Evolutionary conservation across 2,113 vertebrate species (phyloP).

Genomic region (Hirundichthys speculiger): DNA sequence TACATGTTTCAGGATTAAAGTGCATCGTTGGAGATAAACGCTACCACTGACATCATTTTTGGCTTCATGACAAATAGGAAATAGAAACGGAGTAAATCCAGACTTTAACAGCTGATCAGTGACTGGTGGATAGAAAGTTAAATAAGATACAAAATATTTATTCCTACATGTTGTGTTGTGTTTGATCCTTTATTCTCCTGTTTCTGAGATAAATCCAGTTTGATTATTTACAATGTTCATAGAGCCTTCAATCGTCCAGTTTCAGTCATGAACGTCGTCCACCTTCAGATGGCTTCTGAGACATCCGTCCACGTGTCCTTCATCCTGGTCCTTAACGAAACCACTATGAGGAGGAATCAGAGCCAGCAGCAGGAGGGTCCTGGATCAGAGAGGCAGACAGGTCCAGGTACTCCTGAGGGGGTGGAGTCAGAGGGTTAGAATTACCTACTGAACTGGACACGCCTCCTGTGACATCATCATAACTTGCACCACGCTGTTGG

Average conservation of each 20-base stretch:
- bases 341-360: slow-evolving; percentile 75
- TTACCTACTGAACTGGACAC: background rate
- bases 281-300: background rate
- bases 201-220: slow-evolving; percentile 7
- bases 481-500: too few relatives aligned
- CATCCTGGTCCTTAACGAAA: background rate
- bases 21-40: too few relatives aligned
- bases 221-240: slow-evolving; percentile 68
- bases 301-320: background rate
- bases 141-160: background rate
- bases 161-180: background rate
- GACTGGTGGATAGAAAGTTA: too few relatives aligned
- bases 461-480: too few relatives aligned
- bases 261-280: background rate
- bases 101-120: too few relatives aligned
- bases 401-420: slow-evolving; percentile 90
- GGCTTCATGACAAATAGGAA: background rate
- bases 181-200: background rate
- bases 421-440: background rate
- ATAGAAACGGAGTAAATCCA: too few relatives aligned
- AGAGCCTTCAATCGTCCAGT: background rate
- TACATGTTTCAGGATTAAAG: too few relatives aligned
- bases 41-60: slow-evolving; percentile 12
- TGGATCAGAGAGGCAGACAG: slow-evolving; percentile 86
- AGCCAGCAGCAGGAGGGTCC: slow-evolving; percentile 85